phyloP scores from a whole-genome alignment of 2,888 invertebrate genomes.

The Drosophila siamana region DNA sequence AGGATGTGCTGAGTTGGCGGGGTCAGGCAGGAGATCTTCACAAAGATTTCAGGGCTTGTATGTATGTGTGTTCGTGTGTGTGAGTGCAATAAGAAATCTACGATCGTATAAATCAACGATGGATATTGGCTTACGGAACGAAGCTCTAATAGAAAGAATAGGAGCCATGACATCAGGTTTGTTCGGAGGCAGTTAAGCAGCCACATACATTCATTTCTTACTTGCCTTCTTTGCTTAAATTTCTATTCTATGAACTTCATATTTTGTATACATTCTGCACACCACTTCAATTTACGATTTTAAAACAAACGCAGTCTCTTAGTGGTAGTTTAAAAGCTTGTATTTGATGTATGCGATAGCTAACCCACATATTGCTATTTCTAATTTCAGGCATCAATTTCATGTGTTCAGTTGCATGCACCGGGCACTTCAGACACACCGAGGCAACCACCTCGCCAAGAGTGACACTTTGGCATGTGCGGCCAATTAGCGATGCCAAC shows the following conservation, averaged over 20 bases:
- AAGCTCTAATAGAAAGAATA: no score
- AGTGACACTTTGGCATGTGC: constrained; percentile 79
- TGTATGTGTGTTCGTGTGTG: no score
- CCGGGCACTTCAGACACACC: constrained; percentile 26
- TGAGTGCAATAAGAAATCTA: no score
- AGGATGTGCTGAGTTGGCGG: no score
- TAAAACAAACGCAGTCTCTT: not conserved
- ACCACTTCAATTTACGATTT: not conserved
- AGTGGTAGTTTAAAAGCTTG: not conserved
- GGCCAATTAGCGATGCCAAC: constrained; percentile 74
- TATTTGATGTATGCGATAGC: not conserved
- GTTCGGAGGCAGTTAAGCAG: no score
- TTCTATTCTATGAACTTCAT: not conserved
- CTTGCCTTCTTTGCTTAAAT: not conserved
- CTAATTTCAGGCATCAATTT: constrained; percentile 9
- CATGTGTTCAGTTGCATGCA: constrained; percentile 11
- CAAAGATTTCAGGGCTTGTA: no score
- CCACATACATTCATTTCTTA: no score
- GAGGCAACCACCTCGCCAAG: constrained; percentile 2
- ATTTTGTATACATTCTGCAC: not conserved
- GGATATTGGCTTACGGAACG: no score
- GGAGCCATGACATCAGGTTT: no score
- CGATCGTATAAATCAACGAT: no score
- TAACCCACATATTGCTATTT: constrained; percentile 1
- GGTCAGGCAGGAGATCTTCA: no score